A percentile compares a stretch with the other conserved stretches of the same genome.
These are phyloP conservation scores for Calidris pugnax DNA, from an alignment of 2,113 vertebrate genomes.

Conservation along the genomic window DNA sequence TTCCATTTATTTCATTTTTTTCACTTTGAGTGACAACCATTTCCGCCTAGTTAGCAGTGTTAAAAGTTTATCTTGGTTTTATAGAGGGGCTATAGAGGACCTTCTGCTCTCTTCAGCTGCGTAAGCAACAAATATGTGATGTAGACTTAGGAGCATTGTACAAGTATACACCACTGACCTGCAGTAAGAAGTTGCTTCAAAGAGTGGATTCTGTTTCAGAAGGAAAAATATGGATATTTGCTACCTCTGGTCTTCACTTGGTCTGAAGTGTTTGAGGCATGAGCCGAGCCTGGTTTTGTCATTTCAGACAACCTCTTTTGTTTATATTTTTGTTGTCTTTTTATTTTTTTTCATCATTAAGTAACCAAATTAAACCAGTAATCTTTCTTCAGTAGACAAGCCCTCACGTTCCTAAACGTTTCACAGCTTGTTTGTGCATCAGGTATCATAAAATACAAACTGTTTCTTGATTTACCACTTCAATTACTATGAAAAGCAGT, in stretches of 20 bases:
- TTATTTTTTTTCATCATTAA: neutral
- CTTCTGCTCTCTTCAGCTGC: neutral
- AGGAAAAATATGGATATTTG: neutral
- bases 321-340: neutral
- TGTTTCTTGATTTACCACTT: neutral
- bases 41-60: neutral
- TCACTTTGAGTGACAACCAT: neutral
- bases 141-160: neutral
- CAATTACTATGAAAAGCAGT: neutral
- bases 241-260: neutral
- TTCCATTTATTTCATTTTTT: neutral
- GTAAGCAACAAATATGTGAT: neutral
- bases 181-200: neutral
- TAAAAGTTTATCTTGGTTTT: neutral
- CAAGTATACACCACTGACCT: neutral
- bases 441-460: neutral
- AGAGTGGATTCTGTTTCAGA: neutral
- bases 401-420: neutral
- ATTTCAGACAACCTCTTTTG: neutral
- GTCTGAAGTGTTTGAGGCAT: neutral
- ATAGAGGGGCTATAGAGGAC: neutral
- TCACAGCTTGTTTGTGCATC: neutral
- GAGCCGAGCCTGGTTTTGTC: neutral
- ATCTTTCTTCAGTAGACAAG: neutral
- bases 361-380: neutral